These are phyloP conservation scores for Neuroterus valhalla DNA, from an alignment of 1,140 invertebrate species.

Conservation along the genomic window DNA sequence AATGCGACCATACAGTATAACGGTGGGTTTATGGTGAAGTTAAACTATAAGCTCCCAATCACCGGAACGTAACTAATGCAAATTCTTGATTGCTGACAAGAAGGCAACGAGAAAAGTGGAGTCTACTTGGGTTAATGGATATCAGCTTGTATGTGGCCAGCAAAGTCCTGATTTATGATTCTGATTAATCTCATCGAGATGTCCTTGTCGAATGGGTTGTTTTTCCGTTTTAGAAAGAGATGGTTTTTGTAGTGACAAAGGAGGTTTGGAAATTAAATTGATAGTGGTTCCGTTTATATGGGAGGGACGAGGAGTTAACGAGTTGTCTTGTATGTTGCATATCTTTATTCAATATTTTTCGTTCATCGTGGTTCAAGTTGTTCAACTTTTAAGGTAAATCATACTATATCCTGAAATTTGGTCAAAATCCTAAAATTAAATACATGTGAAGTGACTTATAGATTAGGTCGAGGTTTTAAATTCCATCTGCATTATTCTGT, in stretches of 20 bases:
- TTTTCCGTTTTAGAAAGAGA: not conserved
- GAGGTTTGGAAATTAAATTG: not conserved
- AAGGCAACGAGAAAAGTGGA: conserved; percentile 23
- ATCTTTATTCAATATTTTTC: too few relatives aligned
- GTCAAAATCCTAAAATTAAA: too few relatives aligned
- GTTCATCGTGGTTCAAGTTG: too few relatives aligned
- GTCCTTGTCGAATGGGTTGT: conserved; percentile 13
- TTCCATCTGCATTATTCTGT: too few relatives aligned
- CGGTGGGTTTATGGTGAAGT: conserved; percentile 23
- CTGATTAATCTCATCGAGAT: conserved; percentile 22
- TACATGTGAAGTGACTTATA: too few relatives aligned
- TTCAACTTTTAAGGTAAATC: too few relatives aligned
- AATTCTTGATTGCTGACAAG: conserved; percentile 30
- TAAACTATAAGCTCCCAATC: conserved; percentile 28
- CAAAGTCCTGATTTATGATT: conserved; percentile 12
- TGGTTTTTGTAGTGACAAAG: conserved; percentile 14
- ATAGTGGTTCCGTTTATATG: not conserved
- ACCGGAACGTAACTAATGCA: conserved; percentile 23
- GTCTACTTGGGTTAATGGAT: conserved; percentile 15
- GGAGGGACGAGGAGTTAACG: not conserved
- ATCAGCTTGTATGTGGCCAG: conserved; percentile 16
- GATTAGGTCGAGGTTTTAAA: too few relatives aligned
- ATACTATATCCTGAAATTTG: not conserved
- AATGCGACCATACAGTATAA: conserved; percentile 12
- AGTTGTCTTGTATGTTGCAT: too few relatives aligned